These are phyloP conservation scores for Orchestia grillus DNA, from an alignment of 1,140 invertebrate species.

Conservation along the genomic window DNA sequence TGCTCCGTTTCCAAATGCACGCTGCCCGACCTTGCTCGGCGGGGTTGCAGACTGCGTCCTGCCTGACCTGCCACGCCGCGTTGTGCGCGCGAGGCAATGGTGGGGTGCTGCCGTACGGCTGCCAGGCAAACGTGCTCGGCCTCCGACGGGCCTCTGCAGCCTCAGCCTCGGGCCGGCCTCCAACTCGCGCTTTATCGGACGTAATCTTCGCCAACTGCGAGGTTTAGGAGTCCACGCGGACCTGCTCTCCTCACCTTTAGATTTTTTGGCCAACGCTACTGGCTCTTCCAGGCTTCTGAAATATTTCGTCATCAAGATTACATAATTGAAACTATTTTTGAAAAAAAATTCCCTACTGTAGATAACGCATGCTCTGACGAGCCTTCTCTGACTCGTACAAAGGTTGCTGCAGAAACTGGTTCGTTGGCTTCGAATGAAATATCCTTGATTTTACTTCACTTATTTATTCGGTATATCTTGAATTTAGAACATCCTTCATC, in stretches of 20 bases:
- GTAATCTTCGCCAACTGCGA: not conserved
- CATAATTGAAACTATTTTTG: not conserved
- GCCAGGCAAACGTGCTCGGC: constrained; percentile 17
- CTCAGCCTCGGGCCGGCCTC: not conserved
- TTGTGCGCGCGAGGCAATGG: not conserved
- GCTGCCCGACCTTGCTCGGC: not conserved
- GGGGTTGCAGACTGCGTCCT: not conserved
- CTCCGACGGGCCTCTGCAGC: not conserved
- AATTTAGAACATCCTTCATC: not conserved
- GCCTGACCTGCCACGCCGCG: not conserved
- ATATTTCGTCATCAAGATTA: not conserved
- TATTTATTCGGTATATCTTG: not conserved
- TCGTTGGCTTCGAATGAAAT: not conserved
- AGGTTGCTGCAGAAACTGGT: not conserved
- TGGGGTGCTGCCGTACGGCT: not conserved
- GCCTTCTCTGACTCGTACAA: not conserved
- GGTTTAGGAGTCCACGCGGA: not conserved
- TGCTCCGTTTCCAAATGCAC: not conserved
- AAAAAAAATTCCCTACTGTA: not conserved
- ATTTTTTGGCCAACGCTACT: not conserved
- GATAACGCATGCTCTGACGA: not conserved
- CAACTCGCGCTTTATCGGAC: not conserved
- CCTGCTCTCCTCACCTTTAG: not conserved
- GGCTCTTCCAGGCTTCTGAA: not conserved
- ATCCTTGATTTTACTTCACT: not conserved